These are phyloP conservation scores for Tolmerus cingulatus DNA, from an alignment of 2,888 invertebrate genomes.

Conservation along the genomic window DNA sequence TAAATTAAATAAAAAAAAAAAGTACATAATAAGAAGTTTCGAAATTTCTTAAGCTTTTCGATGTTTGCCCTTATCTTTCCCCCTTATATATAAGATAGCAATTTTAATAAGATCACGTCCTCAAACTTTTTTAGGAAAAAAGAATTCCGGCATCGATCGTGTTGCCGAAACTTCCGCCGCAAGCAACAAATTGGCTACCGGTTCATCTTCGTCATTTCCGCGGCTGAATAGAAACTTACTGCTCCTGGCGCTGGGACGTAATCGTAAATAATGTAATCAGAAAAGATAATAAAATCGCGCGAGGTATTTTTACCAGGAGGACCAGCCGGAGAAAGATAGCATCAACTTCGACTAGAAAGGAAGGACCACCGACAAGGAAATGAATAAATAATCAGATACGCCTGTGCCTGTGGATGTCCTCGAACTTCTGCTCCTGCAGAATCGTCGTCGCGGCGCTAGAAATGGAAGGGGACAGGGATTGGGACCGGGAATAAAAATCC, in stretches of 20 bases:
- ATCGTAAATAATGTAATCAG: slow-evolving; percentile 27
- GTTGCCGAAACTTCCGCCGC: background rate
- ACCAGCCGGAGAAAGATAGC: background rate
- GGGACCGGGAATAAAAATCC: background rate
- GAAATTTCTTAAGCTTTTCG: too few relatives aligned
- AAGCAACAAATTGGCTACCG: background rate
- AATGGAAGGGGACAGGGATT: background rate
- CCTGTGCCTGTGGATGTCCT: slow-evolving; percentile 18
- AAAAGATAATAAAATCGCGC: slow-evolving; percentile 22
- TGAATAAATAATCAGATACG: slow-evolving; percentile 34
- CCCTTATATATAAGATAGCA: background rate
- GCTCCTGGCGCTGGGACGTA: background rate
- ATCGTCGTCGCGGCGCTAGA: too few relatives aligned
- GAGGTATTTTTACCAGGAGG: background rate
- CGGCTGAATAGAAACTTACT: background rate
- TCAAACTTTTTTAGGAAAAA: background rate
- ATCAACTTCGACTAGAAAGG: background rate
- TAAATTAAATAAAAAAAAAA: too few relatives aligned
- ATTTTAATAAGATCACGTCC: background rate
- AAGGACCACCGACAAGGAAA: background rate
- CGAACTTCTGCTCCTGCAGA: background rate
- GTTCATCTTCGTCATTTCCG: background rate
- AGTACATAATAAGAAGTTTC: too few relatives aligned
- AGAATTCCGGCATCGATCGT: background rate
- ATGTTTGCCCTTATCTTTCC: background rate